Base-by-base conservation (phyloP, 2,797 vertebrate genomes). In the Phataginus tricuspis region DNA sequence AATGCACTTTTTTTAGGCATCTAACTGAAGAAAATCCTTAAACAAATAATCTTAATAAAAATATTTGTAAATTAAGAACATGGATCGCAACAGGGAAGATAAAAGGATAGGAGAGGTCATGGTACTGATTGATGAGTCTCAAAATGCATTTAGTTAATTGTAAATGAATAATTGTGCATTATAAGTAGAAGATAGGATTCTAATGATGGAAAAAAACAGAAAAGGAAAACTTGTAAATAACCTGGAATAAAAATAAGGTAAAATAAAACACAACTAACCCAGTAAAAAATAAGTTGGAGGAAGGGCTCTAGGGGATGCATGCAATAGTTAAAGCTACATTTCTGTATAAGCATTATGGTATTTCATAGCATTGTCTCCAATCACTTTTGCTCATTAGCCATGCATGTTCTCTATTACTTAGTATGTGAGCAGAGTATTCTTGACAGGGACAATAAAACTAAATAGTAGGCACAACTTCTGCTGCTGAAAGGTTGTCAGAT, bases 401-500 rank as follows among this genome's bases (percentile, higher is more conserved):
- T 19, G 13, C 7, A 16, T n/a, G 4, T 45, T 69, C 37, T 78
- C 88, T 34, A 34, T 27, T 89, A 51, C 34, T 53, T 77, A 27
- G 51, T 37, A 45, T 57, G 37, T 45, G 34, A 93, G 42, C 31
- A 69, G 57, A 77, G 27, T 31, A 78, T 72, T 94, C 45, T 61
- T 39, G 53, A 68, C 31, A 88, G 42, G 80, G 63, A 90, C 31
- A 90, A 63, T 90, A 63, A 61, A 86, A 83, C 51, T 68, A 84
- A 95, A 74, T 34, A 78, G 86, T 49, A 93, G 63, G 59, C 68
- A 95, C 68, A 92, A 86, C 80, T 72, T 64, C 61, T 77, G 49
- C 59, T 53, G 61, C 77, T 78, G 72, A 95, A 71, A 91, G 39
- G 37, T 85, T 94, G 94, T 88, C 83, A 96, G 92, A 86, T 63